A percentile compares a stretch with the other conserved stretches of the same genome.
phyloP scores from a whole-genome alignment of 2,888 invertebrate genomes.

The Eugnorisma glareosa region DNA sequence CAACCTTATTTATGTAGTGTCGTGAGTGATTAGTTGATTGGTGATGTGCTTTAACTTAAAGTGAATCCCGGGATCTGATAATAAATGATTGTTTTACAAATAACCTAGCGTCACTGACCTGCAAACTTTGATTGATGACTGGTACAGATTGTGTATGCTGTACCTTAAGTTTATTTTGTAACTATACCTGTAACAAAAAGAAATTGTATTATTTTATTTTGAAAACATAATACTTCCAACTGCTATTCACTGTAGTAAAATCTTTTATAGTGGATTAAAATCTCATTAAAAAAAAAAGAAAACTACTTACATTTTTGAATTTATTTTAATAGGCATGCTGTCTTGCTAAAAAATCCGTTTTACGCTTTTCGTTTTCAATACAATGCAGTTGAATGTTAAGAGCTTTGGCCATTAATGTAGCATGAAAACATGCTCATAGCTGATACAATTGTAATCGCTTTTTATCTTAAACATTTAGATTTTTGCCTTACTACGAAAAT shows the following conservation, averaged over 20 bases:
- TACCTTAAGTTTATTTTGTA: neutral
- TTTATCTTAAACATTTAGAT: neutral
- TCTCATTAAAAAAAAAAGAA: neutral
- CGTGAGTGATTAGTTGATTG: neutral
- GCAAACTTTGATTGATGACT: neutral
- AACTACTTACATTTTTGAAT: neutral
- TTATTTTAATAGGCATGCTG: neutral
- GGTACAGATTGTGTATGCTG: neutral
- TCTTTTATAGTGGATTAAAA: neutral
- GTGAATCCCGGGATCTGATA: neutral
- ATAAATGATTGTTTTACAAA: neutral
- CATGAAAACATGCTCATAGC: neutral
- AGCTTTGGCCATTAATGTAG: neutral
- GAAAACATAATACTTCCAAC: neutral
- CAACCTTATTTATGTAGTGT: too few species aligned
- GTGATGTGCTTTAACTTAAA: neutral
- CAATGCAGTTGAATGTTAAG: neutral
- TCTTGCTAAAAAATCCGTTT: neutral
- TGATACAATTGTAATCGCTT: neutral
- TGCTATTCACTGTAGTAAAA: neutral
- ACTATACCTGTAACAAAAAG: slow-evolving; percentile 3
- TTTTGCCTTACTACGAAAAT: neutral
- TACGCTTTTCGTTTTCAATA: neutral
- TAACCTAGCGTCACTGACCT: neutral
- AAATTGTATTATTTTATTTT: neutral